phyloP scores from a whole-genome alignment of 2,888 invertebrate genomes.

The Xylota sylvarum region DNA sequence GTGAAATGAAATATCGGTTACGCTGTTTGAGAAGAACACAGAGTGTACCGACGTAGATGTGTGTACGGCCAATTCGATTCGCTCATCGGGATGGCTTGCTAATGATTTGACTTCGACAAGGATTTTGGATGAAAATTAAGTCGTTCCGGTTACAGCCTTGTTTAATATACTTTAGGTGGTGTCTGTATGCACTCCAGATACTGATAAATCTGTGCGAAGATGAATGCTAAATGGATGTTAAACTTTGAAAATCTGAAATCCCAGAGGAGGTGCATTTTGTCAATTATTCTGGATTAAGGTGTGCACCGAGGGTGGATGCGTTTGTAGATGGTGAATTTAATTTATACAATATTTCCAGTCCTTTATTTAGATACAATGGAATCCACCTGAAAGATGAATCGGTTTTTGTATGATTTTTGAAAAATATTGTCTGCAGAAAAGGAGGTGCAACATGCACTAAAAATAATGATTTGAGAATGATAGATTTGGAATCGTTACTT shows the following conservation, averaged over 20 bases:
- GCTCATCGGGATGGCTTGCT: conserved; percentile 66
- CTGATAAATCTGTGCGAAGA: conserved; percentile 47
- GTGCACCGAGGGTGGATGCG: conserved; percentile 45
- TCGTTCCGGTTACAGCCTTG: conserved; percentile 70
- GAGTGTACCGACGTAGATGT: conserved; percentile 46
- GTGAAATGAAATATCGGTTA: conserved; percentile 48
- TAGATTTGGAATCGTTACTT: too few species aligned
- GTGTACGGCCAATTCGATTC: conserved; percentile 56
- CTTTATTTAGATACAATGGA: conserved; percentile 16
- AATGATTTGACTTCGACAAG: conserved; percentile 54
- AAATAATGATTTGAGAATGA: too few species aligned
- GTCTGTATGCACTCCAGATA: conserved; percentile 66
- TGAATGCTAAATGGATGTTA: conserved; percentile 47
- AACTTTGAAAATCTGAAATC: conserved; percentile 29
- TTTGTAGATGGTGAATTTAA: conserved; percentile 41
- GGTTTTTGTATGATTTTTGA: neutral
- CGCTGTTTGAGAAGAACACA: conserved; percentile 47
- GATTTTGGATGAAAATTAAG: conserved; percentile 51
- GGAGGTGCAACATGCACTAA: neutral
- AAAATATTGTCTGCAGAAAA: neutral
- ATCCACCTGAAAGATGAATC: conserved; percentile 45
- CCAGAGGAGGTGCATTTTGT: conserved; percentile 57
- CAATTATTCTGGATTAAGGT: conserved; percentile 67
- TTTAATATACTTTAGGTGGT: conserved; percentile 55
- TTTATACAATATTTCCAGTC: conserved; percentile 20